Evolutionary conservation across 2,797 vertebrate genomes (phyloP), one percentile per base, ranked within the genome.

Genomic region (Mionectes olivaceus): DNA sequence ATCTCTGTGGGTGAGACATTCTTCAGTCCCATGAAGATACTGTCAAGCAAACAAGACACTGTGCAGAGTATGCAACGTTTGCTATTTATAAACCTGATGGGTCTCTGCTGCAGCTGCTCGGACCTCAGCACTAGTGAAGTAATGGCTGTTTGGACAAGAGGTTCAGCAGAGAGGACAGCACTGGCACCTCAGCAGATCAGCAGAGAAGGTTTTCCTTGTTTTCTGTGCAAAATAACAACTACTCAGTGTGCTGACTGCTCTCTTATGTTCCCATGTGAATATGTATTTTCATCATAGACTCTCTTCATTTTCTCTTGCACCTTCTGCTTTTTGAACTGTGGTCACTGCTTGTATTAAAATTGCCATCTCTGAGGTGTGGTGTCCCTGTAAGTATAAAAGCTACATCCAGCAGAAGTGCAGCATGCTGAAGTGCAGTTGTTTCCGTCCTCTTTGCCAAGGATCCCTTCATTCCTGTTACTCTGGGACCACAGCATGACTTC

Each of bases 1-100:
- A 89, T 89, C 84, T 91, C 41, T 64, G 32, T 74, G 68, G 41
- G 78, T 87, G 76, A 92, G 87, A 85, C 87, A 75, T 94, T 93
- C 82, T 94, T 93, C 87, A 92, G 79, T 46, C 83, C 68, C 19
- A 7, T 75, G 78, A 57, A 91, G 91, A 87, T 49, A 25, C 84
- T 9, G 6, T 87, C 39, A 75, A 50, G 68, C 71, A 87, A 60
- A n/a, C 87, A 33, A 80, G 70, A 56, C 68, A 11, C 46, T 53
- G 21, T 10, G 3, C 70, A 73, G 63, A 41, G 24, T 63, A 24
- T 1, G 6, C 53, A 44, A 5, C 15, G 56, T 56, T 91, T 77
- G 44, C 89, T 93, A 22, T 93, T 96, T 95, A 83, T 96, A 94
- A 83, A 75, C 41, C 52, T 79, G 37, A 27, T 33, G 47, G 47